These are phyloP conservation scores for Lycopodina hypogea DNA, from an alignment of 37 sponge, comb jelly and placozoan genomes.

Conservation along the genomic window DNA sequence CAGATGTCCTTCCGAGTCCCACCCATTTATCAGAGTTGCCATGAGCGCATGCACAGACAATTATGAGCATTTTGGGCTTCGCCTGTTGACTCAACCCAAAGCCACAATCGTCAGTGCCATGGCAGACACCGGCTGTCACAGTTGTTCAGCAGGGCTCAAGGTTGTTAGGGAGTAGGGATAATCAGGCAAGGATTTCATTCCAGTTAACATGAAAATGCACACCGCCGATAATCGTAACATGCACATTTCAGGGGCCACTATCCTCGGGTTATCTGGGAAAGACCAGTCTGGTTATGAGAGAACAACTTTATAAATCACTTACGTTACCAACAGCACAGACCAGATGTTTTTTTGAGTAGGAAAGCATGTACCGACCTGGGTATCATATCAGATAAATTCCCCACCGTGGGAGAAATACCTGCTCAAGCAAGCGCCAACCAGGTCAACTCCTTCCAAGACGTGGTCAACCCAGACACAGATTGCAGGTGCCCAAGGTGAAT, in stretches of 20 bases:
- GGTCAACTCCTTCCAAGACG: background rate
- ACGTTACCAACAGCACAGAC: constrained; percentile 31
- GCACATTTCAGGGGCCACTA: constrained; percentile 32
- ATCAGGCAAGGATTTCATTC: constrained; percentile 30
- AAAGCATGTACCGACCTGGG: constrained; percentile 32
- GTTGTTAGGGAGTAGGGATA: constrained; percentile 29
- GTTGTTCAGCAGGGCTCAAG: constrained; percentile 38
- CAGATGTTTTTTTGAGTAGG: constrained; percentile 36
- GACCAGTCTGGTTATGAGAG: background rate
- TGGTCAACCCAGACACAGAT: background rate
- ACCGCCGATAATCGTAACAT: constrained; percentile 41
- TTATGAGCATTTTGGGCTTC: constrained; percentile 37
- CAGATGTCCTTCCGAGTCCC: constrained; percentile 22
- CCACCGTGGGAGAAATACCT: background rate
- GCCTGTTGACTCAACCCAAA: constrained; percentile 4
- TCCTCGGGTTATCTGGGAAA: constrained; percentile 38
- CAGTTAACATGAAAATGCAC: constrained; percentile 41
- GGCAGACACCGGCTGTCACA: constrained; percentile 50
- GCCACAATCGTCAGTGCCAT: constrained; percentile 35
- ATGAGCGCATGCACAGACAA: constrained; percentile 12
- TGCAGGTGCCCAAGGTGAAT: constrained; percentile 5
- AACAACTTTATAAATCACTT: constrained; percentile 24
- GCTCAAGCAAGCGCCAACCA: background rate
- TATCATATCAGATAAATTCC: constrained; percentile 31
- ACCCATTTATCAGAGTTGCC: constrained; percentile 31